Evolutionary conservation across 2,888 invertebrate species (phyloP).

Genomic region (Steinernema hermaphroditum): DNA sequence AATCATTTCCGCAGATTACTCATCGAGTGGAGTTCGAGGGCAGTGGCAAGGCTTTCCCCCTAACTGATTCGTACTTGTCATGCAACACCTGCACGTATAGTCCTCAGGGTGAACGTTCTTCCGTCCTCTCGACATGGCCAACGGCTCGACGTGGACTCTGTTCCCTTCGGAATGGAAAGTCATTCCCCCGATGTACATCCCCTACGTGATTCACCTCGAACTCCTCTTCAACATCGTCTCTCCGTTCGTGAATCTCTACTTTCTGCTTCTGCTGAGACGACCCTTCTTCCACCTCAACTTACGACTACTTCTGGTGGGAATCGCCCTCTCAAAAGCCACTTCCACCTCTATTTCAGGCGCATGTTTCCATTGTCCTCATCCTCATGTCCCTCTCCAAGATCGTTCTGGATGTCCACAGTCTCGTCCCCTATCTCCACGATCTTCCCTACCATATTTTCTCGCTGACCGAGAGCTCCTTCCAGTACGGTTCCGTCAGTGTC

Average conservation of each 20-base stretch:
- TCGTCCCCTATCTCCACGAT: not conserved
- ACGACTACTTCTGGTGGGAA: not conserved
- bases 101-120: not conserved
- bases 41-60: too few relatives aligned
- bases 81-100: too few relatives aligned
- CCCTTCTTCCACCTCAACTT: conserved; percentile 15
- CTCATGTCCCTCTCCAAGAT: not conserved
- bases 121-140: not conserved
- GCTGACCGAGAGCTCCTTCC: not conserved
- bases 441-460: not conserved
- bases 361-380: not conserved
- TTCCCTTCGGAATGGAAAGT: not conserved
- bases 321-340: not conserved
- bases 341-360: not conserved
- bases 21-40: too few relatives aligned
- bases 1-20: too few relatives aligned
- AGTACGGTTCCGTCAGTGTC: not conserved
- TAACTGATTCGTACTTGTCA: too few relatives aligned
- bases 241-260: not conserved
- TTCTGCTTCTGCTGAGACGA: not conserved
- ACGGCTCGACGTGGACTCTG: not conserved
- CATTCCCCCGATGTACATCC: not conserved
- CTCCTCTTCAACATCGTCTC: not conserved
- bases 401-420: not conserved
- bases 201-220: not conserved